Percentiles rank a stretch among this genome's conserved stretches.
phyloP scores from a whole-genome alignment of 2,888 invertebrate species.

The Myopa tessellatipennis region DNA sequence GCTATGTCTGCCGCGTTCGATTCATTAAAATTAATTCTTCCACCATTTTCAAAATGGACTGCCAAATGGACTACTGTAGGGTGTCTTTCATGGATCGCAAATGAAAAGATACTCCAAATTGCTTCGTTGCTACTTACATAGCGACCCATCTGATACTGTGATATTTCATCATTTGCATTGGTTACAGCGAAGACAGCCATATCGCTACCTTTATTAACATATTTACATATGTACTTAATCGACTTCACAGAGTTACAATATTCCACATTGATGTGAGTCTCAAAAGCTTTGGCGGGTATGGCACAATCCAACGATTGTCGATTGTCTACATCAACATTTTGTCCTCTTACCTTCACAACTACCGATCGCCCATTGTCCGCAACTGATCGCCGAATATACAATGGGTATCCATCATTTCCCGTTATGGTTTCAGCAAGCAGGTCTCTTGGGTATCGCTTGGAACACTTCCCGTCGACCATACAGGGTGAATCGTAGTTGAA shows the following conservation, averaged over 20 bases:
- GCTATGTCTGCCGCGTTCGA: slow-evolving; percentile 44
- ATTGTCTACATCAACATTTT: slow-evolving; percentile 51
- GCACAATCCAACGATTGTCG: slow-evolving; percentile 60
- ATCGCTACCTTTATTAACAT: slow-evolving; percentile 16
- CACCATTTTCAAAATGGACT: slow-evolving; percentile 50
- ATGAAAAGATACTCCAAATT: slow-evolving; percentile 45
- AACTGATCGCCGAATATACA: slow-evolving; percentile 13
- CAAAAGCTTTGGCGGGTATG: slow-evolving; percentile 57
- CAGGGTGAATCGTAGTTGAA: slow-evolving; percentile 30
- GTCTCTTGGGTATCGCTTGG: no score
- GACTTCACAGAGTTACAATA: slow-evolving; percentile 57
- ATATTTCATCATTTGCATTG: slow-evolving; percentile 35
- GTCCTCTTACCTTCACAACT: slow-evolving; percentile 39
- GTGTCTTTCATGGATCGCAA: slow-evolving; percentile 46
- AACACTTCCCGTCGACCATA: slow-evolving; percentile 27
- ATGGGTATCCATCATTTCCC: slow-evolving; percentile 39
- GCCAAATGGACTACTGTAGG: slow-evolving; percentile 47
- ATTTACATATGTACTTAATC: slow-evolving; percentile 23
- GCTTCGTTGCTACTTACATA: slow-evolving; percentile 50
- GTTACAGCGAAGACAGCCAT: slow-evolving; percentile 27
- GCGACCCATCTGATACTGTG: slow-evolving; percentile 41
- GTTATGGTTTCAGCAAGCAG: no score
- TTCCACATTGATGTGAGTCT: slow-evolving; percentile 63
- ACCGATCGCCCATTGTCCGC: slow-evolving; percentile 40
- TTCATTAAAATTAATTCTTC: slow-evolving; percentile 58